phyloP scores from a whole-genome alignment of 2,888 invertebrate species.

The Eristalis intricaria region DNA sequence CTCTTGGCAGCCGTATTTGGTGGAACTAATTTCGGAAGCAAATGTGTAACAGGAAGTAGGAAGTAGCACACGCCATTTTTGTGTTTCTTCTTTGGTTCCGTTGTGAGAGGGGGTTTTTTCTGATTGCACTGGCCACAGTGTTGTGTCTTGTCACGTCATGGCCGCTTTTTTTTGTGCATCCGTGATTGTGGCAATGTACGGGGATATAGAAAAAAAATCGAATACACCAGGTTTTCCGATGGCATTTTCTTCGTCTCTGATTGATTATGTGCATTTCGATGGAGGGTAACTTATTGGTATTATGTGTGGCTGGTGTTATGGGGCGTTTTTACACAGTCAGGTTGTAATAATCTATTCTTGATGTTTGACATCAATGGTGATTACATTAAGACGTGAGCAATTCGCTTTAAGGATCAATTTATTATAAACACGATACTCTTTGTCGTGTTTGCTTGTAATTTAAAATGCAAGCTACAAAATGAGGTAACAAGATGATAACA shows the following conservation, averaged over 20 bases:
- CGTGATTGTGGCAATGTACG: not conserved
- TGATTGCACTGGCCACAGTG: not conserved
- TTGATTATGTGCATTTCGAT: not conserved
- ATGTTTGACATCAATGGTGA: not conserved
- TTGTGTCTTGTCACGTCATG: not conserved
- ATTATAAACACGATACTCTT: not conserved
- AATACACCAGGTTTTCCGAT: not conserved
- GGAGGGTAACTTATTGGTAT: not conserved
- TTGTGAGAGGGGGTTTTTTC: not conserved
- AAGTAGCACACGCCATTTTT: not conserved
- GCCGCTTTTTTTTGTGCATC: not conserved
- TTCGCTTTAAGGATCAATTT: not conserved
- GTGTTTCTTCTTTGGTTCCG: not conserved
- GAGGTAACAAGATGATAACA: not conserved
- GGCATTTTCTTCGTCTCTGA: not conserved
- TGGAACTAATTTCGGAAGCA: not conserved
- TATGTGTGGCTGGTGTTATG: not conserved
- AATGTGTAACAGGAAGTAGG: not conserved
- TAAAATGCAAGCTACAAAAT: not conserved
- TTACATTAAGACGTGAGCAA: not conserved
- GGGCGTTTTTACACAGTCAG: not conserved
- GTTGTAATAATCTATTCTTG: not conserved
- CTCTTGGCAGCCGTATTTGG: not conserved
- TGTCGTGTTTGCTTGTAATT: not conserved
- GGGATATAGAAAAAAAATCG: not conserved